phyloP scores from a whole-genome alignment of 2,888 invertebrate species.

The Belgica antarctica region DNA sequence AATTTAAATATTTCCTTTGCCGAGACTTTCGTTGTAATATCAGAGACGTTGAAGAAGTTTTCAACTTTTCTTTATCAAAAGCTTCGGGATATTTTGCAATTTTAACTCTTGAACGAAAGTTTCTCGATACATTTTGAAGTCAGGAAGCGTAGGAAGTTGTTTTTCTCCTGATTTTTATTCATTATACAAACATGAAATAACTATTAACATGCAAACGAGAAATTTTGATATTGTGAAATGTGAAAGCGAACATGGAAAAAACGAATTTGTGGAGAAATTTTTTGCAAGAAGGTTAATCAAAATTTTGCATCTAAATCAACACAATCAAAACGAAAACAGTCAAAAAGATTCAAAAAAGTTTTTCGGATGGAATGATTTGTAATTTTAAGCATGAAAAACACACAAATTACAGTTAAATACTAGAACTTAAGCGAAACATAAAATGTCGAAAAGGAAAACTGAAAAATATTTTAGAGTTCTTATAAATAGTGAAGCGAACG shows the following conservation, averaged over 20 bases:
- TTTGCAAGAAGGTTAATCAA: too few species aligned
- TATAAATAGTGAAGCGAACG: background rate
- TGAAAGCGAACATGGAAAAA: background rate
- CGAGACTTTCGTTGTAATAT: background rate
- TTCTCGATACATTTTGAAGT: background rate
- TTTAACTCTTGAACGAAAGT: background rate
- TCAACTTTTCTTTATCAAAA: background rate
- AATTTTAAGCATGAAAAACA: slow-evolving; percentile 31
- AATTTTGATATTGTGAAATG: background rate
- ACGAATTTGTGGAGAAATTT: too few species aligned
- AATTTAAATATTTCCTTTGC: background rate
- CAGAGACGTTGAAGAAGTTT: background rate
- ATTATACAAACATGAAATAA: background rate
- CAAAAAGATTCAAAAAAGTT: slow-evolving; percentile 4
- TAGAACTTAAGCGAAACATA: background rate
- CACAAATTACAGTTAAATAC: slow-evolving; percentile 40
- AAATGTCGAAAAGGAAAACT: background rate
- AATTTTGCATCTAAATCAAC: background rate
- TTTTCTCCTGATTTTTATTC: background rate
- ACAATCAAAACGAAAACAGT: background rate
- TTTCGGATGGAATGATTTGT: slow-evolving; percentile 33
- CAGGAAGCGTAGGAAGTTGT: background rate
- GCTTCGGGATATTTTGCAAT: slow-evolving; percentile 20
- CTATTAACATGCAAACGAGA: background rate
- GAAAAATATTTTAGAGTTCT: slow-evolving; percentile 21